Evolutionary conservation across 2,888 invertebrate species (phyloP), one percentile per base, ranked within the genome.

Genomic region (Zonitis immaculata): DNA sequence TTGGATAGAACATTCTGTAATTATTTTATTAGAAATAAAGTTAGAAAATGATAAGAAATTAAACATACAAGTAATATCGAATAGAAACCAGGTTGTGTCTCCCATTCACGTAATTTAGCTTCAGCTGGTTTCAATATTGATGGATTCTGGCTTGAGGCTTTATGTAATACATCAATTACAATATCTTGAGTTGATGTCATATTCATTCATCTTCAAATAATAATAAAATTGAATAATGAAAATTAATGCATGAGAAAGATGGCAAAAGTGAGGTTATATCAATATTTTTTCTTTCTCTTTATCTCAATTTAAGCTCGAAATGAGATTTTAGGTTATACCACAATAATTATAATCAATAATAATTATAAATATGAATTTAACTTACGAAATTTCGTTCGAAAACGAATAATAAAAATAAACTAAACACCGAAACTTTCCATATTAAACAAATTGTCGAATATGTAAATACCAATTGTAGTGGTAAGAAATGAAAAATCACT

Each of bases 11-110:
- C 80, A 68, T 82, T 85, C 91, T 91, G 76, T 52, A 78, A 79
- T 54, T 53, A n/a, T n/a, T n/a, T n/a, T n/a, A n/a, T n/a, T n/a
- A n/a, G n/a, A n/a, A n/a, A n/a, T n/a, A n/a, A n/a, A n/a, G n/a
- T n/a, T n/a, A n/a, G n/a, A n/a, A n/a, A n/a, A n/a, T n/a, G n/a
- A n/a, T n/a, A n/a, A n/a, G n/a, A n/a, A n/a, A n/a, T n/a, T n/a
- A n/a, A n/a, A n/a, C 80, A 82, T 77, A 91, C 91, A 76, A 89
- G 79, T 59, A 96, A 77, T 18, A 89, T 85, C 52, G 88, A 86
- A 75, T 95, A 93, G 77, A 93, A 96, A 26, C 95, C 95, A 26
- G 89, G 86, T 72, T 92, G 87, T 22, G 83, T 86, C 78, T 95
- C 95, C 93, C 95, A 95, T 79, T 89, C 86, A 65, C 83, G 82